Percentiles rank a stretch among this genome's conserved stretches.
Conservation (phyloP, 2,888 invertebrate genomes). For the Bedellia somnulentella region DNA sequence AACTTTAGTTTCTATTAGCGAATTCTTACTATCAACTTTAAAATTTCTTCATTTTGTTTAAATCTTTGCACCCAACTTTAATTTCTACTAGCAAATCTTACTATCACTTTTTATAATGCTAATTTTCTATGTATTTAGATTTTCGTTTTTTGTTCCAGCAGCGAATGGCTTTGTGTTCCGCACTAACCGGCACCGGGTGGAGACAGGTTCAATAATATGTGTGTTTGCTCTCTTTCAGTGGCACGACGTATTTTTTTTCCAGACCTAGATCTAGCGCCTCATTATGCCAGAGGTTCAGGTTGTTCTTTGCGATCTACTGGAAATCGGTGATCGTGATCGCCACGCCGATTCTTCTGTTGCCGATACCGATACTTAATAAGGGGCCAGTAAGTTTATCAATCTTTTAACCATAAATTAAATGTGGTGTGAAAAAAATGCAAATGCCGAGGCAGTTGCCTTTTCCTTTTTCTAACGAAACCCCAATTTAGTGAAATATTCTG, state of each 20-base stretch:
- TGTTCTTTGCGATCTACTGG: slow-evolving; percentile 72
- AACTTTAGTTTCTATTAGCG: too few relatives aligned
- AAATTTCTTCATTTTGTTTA: too few relatives aligned
- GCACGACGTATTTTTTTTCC: slow-evolving; percentile 47
- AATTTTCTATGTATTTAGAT: too few relatives aligned
- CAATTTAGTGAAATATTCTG: too few relatives aligned
- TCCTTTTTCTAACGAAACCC: too few relatives aligned
- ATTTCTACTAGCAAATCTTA: too few relatives aligned
- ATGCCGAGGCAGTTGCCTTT: too few relatives aligned
- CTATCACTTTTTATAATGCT: too few relatives aligned
- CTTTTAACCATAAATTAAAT: too few relatives aligned
- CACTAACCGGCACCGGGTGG: slow-evolving; percentile 4
- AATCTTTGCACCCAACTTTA: too few relatives aligned
- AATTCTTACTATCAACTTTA: too few relatives aligned
- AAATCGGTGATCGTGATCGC: slow-evolving; percentile 69
- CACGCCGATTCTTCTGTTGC: slow-evolving; percentile 70
- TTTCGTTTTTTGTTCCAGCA: slow-evolving; percentile 1
- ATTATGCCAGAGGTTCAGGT: slow-evolving; percentile 26
- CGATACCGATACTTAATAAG: slow-evolving; percentile 65
- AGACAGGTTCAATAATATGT: slow-evolving; percentile 3
- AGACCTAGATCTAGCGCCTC: slow-evolving; percentile 34
- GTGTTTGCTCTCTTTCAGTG: slow-evolving; percentile 27
- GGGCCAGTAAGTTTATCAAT: slow-evolving; percentile 56
- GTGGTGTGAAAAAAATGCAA: too few relatives aligned
- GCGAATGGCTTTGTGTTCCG: slow-evolving; percentile 1